A percentile compares a stretch with the other conserved stretches of the same genome.
Conservation (phyloP, 2,797 vertebrate species). For the Babyrousa celebensis region DNA sequence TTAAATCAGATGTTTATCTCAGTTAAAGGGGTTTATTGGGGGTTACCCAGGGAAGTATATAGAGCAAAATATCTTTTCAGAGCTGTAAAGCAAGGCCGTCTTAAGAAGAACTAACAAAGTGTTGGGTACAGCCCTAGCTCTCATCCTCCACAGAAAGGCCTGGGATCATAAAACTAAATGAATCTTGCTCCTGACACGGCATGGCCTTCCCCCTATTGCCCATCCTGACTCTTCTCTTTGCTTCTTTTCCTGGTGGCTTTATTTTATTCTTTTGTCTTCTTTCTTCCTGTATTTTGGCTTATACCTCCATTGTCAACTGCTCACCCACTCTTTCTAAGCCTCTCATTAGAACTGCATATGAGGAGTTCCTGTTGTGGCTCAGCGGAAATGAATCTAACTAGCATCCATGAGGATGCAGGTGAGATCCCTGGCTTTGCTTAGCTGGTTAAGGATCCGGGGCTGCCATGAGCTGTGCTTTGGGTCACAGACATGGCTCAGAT, state of each 20-base stretch:
- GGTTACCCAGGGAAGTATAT: neutral
- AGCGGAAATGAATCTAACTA: too few species aligned
- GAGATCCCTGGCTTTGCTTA: too few species aligned
- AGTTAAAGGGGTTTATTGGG: neutral
- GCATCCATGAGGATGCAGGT: too few species aligned
- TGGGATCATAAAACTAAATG: neutral
- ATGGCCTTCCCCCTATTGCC: neutral
- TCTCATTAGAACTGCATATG: neutral
- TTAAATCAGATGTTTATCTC: conserved; percentile 1
- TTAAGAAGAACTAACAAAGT: neutral
- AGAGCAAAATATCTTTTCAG: neutral
- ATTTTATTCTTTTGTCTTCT: neutral
- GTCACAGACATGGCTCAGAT: too few species aligned
- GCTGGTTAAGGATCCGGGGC: too few species aligned
- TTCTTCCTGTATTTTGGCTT: neutral
- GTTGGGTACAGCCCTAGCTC: neutral
- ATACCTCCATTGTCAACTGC: neutral
- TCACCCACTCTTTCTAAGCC: neutral
- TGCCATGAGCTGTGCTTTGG: too few species aligned
- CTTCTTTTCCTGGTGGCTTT: neutral
- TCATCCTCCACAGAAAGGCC: neutral
- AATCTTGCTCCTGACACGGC: neutral
- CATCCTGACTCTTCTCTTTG: neutral
- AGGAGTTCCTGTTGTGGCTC: neutral
- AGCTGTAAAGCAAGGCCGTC: neutral